These are phyloP conservation scores for Myripristis murdjan DNA, from an alignment of 2,797 vertebrate genomes.

Conservation along the genomic window DNA sequence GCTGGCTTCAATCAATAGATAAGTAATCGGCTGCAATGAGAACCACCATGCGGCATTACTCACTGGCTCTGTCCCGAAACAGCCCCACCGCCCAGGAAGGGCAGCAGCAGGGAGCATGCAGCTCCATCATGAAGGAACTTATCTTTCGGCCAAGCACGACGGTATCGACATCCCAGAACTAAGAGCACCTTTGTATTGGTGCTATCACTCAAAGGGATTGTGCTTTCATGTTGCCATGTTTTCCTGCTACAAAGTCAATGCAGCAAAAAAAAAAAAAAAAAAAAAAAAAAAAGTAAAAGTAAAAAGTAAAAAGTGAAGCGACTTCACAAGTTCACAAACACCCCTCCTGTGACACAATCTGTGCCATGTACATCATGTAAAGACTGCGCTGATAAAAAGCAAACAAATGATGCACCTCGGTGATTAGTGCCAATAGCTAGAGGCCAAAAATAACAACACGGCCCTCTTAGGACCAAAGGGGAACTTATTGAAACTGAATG, in stretches of 20 bases:
- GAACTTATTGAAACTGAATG: slow-evolving; percentile 55
- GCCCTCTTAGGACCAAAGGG: slow-evolving; percentile 17
- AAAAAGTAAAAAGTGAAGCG: slow-evolving; percentile 37
- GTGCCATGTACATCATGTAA: slow-evolving; percentile 20
- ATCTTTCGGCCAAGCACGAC: slow-evolving; percentile 72
- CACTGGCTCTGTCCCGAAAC: slow-evolving; percentile 70
- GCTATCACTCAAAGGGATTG: slow-evolving; percentile 55
- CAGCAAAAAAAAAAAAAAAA: too few relatives aligned
- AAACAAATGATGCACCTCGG: slow-evolving; percentile 22
- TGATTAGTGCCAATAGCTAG: not conserved
- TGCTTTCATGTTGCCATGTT: slow-evolving; percentile 59
- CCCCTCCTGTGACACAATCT: slow-evolving; percentile 13
- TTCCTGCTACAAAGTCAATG: slow-evolving; percentile 48
- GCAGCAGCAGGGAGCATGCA: slow-evolving; percentile 49
- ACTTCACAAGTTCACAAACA: slow-evolving; percentile 23
- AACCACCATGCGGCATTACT: slow-evolving; percentile 81
- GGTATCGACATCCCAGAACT: slow-evolving; percentile 69
- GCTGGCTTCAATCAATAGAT: slow-evolving; percentile 87
- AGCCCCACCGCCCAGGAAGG: slow-evolving; percentile 64
- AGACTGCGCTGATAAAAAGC: slow-evolving; percentile 10
- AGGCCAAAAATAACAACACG: not conserved
- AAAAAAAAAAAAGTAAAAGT: too few relatives aligned
- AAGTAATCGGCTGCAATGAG: slow-evolving; percentile 86
- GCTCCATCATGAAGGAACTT: slow-evolving; percentile 71
- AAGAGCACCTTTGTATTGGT: slow-evolving; percentile 68